Base-by-base conservation (phyloP, 2,797 vertebrate genomes). In the Valencia hispanica region DNA sequence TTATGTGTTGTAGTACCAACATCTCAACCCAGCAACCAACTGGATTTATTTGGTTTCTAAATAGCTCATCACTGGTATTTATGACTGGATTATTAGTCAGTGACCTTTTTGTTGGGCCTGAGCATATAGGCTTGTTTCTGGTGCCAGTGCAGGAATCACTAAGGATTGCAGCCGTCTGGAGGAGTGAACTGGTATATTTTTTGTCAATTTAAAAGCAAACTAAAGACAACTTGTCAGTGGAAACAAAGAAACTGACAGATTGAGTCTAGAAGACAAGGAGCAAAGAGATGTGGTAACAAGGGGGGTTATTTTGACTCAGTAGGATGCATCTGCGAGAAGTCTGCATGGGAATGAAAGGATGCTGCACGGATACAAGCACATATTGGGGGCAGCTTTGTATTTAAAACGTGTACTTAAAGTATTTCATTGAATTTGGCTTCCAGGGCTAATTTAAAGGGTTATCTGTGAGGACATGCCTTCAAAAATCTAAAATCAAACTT, bases 221-320 rank as follows among this genome's bases (percentile, higher is more conserved):
- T 34, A 6, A 41, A 51, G 2, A 55, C 41, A 43, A 47, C 30
- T 68, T 50, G 70, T 66, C 61, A 48, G 32, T n/a, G 20, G 34
- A 72, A 72, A 80, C 12, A 74, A 73, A 63, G 65, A 43, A 32
- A 53, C 9, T 47, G 22, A 6, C 20, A 63, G 39, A 74, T 53
- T 53, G 27, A 72, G 43, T 48, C 27, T 50, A 55, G 45, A 74
- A 72, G 36, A 22, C 20, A 71, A 22, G 0, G 0, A 47, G 51
- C 48, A 61, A 70, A 30, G 61, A 43, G 17, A 18, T 41, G 72
- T 25, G 27, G 72, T 50, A 50, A 48, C 73, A 50, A 9, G 18
- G 34, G 15, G 59, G 45, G 34, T 27, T 47, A 65, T 65, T 39
- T 47, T 65, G 57, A 65, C 30, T 4, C 57, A 63, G 72, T 50